These are phyloP conservation scores for Eulemur rufifrons DNA, from an alignment of 2,113 vertebrate species.

Conservation along the genomic window DNA sequence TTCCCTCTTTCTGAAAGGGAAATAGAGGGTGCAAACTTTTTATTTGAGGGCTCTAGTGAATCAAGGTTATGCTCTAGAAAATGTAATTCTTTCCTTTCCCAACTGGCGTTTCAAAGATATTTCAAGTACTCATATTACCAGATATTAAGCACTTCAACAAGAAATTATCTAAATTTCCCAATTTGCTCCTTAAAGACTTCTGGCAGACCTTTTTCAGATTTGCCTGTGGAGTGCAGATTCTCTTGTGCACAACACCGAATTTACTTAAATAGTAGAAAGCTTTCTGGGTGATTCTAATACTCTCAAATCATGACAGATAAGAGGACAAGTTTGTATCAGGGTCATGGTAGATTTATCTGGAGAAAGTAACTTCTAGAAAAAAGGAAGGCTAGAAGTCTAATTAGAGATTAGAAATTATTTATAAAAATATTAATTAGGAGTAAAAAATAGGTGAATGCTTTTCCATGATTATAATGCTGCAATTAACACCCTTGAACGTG, in stretches of 20 bases:
- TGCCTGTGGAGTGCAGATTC: not conserved
- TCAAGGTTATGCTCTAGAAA: slow-evolving; percentile 62
- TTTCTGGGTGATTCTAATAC: not conserved
- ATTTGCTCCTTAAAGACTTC: slow-evolving; percentile 73
- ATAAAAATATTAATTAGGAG: not conserved
- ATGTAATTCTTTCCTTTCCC: slow-evolving; percentile 52
- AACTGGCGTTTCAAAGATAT: slow-evolving; percentile 65
- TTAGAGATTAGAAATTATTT: not conserved
- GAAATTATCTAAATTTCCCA: slow-evolving; percentile 77
- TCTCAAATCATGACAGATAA: not conserved
- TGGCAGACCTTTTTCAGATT: slow-evolving; percentile 53
- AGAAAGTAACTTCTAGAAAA: slow-evolving; percentile 14
- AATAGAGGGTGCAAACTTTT: not conserved
- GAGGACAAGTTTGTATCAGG: not conserved
- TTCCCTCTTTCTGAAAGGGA: slow-evolving; percentile 15
- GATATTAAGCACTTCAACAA: slow-evolving; percentile 75
- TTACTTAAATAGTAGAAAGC: slow-evolving; percentile 12
- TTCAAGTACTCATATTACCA: slow-evolving; percentile 67
- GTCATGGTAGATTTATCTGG: not conserved
- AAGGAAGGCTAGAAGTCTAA: not conserved
- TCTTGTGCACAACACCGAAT: not conserved
- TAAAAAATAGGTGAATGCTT: not conserved
- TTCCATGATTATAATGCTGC: not conserved
- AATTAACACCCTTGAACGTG: not conserved
- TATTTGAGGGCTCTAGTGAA: slow-evolving; percentile 24